These are phyloP conservation scores for Rugalucina vietnamica DNA, from an alignment of 2,888 invertebrate species.

Conservation along the genomic window DNA sequence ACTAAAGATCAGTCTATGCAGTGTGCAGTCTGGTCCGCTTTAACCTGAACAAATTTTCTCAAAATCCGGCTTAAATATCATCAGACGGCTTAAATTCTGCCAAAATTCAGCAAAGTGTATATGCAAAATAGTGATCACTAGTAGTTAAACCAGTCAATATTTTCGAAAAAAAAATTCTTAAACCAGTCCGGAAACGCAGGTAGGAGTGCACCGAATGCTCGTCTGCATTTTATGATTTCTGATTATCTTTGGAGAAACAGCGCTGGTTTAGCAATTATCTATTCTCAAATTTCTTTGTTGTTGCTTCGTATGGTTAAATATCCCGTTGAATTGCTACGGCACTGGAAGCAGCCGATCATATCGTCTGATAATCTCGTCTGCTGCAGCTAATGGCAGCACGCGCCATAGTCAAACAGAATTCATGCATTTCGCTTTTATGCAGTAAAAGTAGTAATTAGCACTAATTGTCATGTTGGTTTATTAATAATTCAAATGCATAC, in stretches of 20 bases:
- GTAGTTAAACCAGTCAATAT: no score
- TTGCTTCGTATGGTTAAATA: conserved; percentile 3
- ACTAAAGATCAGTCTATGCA: no score
- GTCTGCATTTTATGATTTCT: conserved; percentile 6
- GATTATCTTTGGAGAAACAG: conserved; percentile 12
- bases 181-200: not conserved
- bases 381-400: conserved; percentile 13
- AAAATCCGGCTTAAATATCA: no score
- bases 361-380: conserved; percentile 57
- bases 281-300: not conserved
- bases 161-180: no score
- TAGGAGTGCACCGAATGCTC: not conserved
- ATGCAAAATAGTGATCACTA: not conserved
- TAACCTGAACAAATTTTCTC: no score
- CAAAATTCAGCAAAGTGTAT: conserved; percentile 3
- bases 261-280: conserved; percentile 1
- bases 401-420: conserved; percentile 1
- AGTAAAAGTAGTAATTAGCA: no score
- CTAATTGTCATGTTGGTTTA: no score
- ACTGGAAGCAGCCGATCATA: conserved; percentile 13
- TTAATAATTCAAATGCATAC: no score
- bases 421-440: no score
- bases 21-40: no score
- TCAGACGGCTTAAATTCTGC: no score
- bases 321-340: not conserved